These are phyloP conservation scores for Amazona ochrocephala DNA, from an alignment of 2,797 vertebrate species.

Conservation along the genomic window DNA sequence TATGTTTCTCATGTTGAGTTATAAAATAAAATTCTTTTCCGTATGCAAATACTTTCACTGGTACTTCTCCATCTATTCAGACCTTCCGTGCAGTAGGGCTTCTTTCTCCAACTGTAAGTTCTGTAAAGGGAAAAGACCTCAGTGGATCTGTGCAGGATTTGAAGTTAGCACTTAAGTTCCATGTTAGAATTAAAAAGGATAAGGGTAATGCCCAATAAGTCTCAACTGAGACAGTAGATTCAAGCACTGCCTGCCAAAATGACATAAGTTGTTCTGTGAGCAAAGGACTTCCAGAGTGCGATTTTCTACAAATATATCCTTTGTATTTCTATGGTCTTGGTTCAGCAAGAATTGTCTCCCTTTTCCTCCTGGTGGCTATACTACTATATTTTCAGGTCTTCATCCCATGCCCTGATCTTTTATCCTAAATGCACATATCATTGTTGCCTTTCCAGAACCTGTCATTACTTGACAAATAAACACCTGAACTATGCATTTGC, in stretches of 20 bases:
- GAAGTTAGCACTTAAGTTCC: conserved; percentile 18
- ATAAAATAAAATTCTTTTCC: conserved; percentile 60
- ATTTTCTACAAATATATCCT: neutral
- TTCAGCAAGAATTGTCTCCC: neutral
- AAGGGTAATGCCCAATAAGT: neutral
- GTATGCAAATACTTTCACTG: conserved; percentile 57
- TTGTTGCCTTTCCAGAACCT: neutral
- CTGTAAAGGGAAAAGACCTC: conserved; percentile 21
- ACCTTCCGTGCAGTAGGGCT: conserved; percentile 43
- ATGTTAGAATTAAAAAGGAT: conserved; percentile 7
- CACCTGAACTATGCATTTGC: rapidly evolving
- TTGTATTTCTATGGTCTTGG: neutral
- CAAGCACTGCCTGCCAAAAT: neutral
- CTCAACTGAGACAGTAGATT: neutral
- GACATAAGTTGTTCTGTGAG: neutral
- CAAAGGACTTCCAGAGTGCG: neutral
- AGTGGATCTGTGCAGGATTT: neutral
- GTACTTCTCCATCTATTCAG: conserved; percentile 63
- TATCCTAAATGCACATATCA: neutral
- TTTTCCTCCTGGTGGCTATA: neutral
- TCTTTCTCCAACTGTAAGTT: conserved; percentile 20
- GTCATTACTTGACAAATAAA: neutral
- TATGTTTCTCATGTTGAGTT: conserved; percentile 62
- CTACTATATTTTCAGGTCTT: neutral
- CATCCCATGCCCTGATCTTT: neutral